phyloP scores from a whole-genome alignment of 35 echinoderm and acorn worm species.

The Antedon bifida region DNA sequence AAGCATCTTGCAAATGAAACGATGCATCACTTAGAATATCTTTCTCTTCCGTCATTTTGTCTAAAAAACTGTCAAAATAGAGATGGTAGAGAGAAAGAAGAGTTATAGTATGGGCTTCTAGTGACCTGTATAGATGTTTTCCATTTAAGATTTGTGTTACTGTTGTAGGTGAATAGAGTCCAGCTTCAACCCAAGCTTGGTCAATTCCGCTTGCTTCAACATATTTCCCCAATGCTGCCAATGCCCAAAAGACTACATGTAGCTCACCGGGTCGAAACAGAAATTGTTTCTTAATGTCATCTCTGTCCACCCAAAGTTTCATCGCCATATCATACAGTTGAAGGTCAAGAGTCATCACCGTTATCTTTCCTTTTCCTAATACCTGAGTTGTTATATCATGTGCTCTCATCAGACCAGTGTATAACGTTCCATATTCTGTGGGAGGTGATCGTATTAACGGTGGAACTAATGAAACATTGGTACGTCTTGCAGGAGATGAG shows the following conservation, averaged over 20 bases:
- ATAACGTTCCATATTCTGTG: neutral
- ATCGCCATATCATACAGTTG: slow-evolving; percentile 8
- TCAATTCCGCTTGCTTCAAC: neutral
- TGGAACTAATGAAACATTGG: neutral
- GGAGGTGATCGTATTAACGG: neutral
- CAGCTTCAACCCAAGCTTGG: neutral
- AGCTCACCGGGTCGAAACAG: slow-evolving; percentile 1
- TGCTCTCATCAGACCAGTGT: neutral
- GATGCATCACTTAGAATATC: neutral
- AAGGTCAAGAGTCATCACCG: slow-evolving; percentile 13
- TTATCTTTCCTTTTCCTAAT: neutral
- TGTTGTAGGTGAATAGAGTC: neutral
- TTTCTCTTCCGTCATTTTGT: neutral
- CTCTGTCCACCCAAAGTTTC: slow-evolving; percentile 5
- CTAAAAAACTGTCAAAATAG: neutral
- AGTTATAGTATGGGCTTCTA: neutral
- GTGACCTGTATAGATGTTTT: slow-evolving; percentile 1
- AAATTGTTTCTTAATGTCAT: slow-evolving; percentile 4
- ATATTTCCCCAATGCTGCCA: neutral
- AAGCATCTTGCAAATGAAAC: neutral
- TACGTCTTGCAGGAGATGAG: neutral
- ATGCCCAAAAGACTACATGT: neutral
- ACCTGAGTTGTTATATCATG: neutral
- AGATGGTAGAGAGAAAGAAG: neutral
- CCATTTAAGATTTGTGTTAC: slow-evolving; percentile 3